phyloP scores from a whole-genome alignment of 2,113 vertebrate species.

The Notarius quadriscutis region DNA sequence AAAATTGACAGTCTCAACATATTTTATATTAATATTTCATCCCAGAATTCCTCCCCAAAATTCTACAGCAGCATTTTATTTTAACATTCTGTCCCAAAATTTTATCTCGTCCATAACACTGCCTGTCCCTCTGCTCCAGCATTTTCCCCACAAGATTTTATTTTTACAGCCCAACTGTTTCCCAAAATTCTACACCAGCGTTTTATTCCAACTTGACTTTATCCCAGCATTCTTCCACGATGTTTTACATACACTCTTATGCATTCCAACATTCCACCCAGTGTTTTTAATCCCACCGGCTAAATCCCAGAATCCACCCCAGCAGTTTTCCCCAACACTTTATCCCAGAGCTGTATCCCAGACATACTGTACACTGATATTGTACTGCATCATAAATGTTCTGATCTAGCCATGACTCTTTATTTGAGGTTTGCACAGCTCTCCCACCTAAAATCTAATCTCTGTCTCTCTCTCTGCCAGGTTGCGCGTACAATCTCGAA shows the following conservation, averaged over 20 bases:
- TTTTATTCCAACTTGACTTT: neutral
- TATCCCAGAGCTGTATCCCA: no score
- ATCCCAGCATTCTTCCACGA: neutral
- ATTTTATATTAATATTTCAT: neutral
- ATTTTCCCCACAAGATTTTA: neutral
- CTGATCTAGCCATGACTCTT: no score
- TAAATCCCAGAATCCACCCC: no score
- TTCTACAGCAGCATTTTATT: neutral
- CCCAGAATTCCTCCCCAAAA: neutral
- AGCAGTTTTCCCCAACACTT: no score
- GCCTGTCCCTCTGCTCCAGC: no score
- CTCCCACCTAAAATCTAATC: no score
- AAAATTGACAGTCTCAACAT: neutral
- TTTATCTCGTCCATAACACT: neutral
- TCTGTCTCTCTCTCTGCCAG: slow-evolving; percentile 61
- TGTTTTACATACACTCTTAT: neutral
- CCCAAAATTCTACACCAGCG: no score
- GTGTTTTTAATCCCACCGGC: neutral
- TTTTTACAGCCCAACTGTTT: neutral
- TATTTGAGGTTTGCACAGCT: no score
- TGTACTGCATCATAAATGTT: no score
- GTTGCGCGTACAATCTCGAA: slow-evolving; percentile 99
- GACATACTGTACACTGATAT: no score
- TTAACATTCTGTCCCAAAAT: neutral
- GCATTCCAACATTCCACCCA: neutral